Evolutionary conservation across 2,797 vertebrate genomes (phyloP).

Genomic region (Megalops cyprinoides): DNA sequence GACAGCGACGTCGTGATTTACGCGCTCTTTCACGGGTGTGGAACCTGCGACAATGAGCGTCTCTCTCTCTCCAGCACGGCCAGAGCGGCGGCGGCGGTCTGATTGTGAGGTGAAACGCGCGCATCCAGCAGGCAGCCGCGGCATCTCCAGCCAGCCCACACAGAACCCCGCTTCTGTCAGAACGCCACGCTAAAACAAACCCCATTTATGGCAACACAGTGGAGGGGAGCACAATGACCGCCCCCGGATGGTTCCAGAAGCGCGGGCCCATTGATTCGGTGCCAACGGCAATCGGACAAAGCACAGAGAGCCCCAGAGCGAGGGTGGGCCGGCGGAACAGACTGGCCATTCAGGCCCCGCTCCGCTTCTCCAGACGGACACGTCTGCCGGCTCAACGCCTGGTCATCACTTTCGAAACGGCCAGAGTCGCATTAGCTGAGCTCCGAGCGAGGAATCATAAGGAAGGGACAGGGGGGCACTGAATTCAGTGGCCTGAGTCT

Average conservation of each 20-base stretch:
- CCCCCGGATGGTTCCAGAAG: conserved; percentile 11
- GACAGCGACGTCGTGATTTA: no score
- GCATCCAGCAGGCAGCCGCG: no score
- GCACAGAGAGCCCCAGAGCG: not conserved
- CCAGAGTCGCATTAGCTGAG: not conserved
- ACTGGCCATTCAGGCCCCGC: not conserved
- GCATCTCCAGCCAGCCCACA: no score
- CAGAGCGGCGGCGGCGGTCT: no score
- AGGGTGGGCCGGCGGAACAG: no score
- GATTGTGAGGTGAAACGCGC: no score
- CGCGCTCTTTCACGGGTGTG: no score
- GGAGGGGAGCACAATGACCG: not conserved
- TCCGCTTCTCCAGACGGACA: not conserved
- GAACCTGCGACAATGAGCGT: no score
- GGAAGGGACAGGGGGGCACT: not conserved
- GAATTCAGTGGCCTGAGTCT: not conserved
- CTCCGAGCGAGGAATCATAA: not conserved
- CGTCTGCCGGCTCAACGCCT: not conserved
- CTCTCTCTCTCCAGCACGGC: no score
- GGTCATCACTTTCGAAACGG: not conserved
- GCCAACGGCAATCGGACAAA: not conserved
- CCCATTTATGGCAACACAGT: no score
- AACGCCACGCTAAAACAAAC: no score
- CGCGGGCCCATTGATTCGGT: not conserved
- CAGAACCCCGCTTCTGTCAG: no score